phyloP scores from a whole-genome alignment of 2,797 vertebrate species.

The Muscicapa striata region DNA sequence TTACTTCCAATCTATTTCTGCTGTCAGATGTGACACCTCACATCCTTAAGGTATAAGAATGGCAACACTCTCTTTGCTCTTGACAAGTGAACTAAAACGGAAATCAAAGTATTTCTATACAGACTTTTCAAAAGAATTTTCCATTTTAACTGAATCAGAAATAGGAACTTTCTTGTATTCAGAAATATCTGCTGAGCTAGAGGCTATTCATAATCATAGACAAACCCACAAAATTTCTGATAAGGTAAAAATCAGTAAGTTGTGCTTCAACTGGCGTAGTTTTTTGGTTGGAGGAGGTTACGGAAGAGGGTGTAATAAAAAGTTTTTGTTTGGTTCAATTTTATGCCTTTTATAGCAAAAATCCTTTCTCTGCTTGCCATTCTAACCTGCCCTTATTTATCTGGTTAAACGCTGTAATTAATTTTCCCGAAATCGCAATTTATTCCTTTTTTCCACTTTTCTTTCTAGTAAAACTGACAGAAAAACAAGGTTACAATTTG shows the following conservation, averaged over 20 bases:
- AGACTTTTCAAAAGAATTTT: conserved; percentile 35
- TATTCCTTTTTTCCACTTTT: not conserved
- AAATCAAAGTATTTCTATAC: conserved; percentile 45
- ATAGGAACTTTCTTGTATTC: not conserved
- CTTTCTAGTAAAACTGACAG: not conserved
- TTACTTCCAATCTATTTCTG: conserved; percentile 62
- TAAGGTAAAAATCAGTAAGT: not conserved
- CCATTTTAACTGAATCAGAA: not conserved
- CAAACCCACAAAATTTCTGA: not conserved
- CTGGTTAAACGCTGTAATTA: not conserved
- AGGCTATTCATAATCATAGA: not conserved
- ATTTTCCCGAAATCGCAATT: not conserved
- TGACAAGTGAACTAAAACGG: conserved; percentile 57
- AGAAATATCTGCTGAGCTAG: not conserved
- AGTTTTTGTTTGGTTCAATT: not conserved
- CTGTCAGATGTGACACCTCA: conserved; percentile 65
- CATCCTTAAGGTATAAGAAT: conserved; percentile 48
- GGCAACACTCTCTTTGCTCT: conserved; percentile 47
- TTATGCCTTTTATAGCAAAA: not conserved
- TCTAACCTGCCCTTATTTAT: not conserved
- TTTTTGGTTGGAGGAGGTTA: rapidly evolving
- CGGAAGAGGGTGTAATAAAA: not conserved
- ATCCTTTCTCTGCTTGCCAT: rapidly evolving
- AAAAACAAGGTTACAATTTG: not conserved
- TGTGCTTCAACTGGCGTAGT: not conserved